Conservation (phyloP, 2,797 vertebrate genomes). For the Selene dorsalis region DNA sequence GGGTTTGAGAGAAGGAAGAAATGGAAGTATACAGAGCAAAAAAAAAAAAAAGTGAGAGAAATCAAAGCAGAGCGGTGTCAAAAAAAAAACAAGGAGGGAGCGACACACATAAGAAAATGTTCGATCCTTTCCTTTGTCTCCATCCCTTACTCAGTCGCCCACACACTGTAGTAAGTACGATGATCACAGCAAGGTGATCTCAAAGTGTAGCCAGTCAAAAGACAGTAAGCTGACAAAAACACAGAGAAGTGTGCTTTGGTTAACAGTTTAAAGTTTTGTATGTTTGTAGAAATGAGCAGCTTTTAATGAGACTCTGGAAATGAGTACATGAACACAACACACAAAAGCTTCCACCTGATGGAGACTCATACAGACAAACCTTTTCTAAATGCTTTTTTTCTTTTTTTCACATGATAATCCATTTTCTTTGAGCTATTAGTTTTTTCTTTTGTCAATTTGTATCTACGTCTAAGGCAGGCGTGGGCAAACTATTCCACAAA, state of each 20-base stretch:
- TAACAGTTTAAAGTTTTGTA: constrained; percentile 7
- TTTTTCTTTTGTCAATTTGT: too few species aligned
- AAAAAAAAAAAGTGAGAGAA: constrained; percentile 21
- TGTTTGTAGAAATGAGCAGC: constrained; percentile 29
- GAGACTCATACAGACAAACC: background rate
- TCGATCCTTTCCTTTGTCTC: constrained; percentile 52
- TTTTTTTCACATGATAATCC: too few species aligned
- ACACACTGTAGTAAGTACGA: constrained; percentile 66
- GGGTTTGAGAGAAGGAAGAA: constrained; percentile 24
- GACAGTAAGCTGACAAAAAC: constrained; percentile 45
- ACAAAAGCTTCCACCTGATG: background rate
- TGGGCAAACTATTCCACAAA: too few species aligned
- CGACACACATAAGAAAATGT: constrained; percentile 45
- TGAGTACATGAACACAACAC: background rate
- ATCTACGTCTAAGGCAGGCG: too few species aligned
- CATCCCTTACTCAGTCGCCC: constrained; percentile 47
- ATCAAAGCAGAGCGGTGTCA: constrained; percentile 54
- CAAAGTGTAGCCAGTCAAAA: constrained; percentile 66
- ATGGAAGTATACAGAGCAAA: constrained; percentile 36
- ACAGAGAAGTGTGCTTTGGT: constrained; percentile 21
- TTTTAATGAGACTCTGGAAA: constrained; percentile 44
- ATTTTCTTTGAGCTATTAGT: constrained; percentile 3
- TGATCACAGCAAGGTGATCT: constrained; percentile 75
- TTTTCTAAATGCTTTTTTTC: background rate
- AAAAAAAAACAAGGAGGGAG: constrained; percentile 33